A percentile compares a stretch with the other conserved stretches of the same genome.
These are phyloP conservation scores for Crotalus adamanteus DNA, from an alignment of 2,797 vertebrate genomes.

Conservation along the genomic window DNA sequence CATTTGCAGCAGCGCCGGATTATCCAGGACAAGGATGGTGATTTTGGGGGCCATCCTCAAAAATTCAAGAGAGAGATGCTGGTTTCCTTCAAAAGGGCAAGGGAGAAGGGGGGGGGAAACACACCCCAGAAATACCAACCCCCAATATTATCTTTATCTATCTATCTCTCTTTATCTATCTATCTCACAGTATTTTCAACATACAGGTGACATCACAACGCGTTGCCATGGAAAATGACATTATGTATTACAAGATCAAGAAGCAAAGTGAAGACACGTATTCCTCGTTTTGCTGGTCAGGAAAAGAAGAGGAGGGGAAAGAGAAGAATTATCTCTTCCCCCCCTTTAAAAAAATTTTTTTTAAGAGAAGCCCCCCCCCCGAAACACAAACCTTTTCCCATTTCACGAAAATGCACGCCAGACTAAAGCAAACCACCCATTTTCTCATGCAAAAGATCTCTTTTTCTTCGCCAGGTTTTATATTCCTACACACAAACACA, in stretches of 20 bases:
- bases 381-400: background rate
- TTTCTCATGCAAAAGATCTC: background rate
- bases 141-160: background rate
- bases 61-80: background rate
- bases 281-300: background rate
- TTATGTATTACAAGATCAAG: conserved; percentile 32
- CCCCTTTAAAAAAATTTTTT: background rate
- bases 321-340: background rate
- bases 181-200: conserved; percentile 11
- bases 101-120: background rate
- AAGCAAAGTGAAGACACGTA: conserved; percentile 26
- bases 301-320: background rate
- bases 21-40: background rate
- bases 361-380: background rate
- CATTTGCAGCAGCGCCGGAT: background rate
- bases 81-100: background rate
- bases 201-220: conserved; percentile 42
- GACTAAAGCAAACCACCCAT: background rate
- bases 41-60: background rate
- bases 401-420: background rate
- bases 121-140: background rate
- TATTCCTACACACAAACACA: background rate
- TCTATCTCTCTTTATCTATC: background rate
- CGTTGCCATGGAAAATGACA: conserved; percentile 37
- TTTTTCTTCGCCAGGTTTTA: background rate